Evolutionary conservation across 2,797 vertebrate species (phyloP).

Genomic region (Cichlasoma orientale): DNA sequence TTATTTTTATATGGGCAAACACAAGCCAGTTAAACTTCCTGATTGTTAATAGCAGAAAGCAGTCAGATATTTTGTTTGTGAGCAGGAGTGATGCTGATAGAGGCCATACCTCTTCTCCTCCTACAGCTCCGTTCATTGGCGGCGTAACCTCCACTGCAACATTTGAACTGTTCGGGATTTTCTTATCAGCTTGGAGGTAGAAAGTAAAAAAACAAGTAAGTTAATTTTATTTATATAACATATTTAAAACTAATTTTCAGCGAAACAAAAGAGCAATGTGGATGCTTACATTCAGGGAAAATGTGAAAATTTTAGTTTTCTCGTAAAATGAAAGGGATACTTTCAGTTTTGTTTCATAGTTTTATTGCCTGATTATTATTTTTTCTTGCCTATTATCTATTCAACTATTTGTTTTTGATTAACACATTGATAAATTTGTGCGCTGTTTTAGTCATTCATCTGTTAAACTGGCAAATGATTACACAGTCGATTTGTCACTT

Average conservation of each 20-base stretch:
- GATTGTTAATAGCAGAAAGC: neutral
- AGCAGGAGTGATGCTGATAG: neutral
- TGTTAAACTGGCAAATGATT: neutral
- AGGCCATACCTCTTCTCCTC: constrained; percentile 62
- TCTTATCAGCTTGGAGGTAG: constrained; percentile 80
- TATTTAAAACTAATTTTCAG: neutral
- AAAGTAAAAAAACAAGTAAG: neutral
- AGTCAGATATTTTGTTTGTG: neutral
- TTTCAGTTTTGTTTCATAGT: neutral
- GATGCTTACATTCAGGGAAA: neutral
- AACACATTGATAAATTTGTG: neutral
- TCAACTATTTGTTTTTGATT: neutral
- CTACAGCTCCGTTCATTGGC: constrained; percentile 82
- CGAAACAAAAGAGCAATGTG: too few species aligned
- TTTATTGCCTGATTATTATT: neutral
- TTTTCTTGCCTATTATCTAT: neutral
- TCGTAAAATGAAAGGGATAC: neutral
- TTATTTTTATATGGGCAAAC: neutral
- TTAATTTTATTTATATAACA: neutral
- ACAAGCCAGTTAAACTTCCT: neutral
- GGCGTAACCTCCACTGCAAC: constrained; percentile 94
- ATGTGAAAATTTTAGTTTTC: neutral
- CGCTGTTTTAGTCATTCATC: neutral
- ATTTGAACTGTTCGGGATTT: constrained; percentile 84
- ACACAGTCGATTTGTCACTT: neutral